Conservation (phyloP, 2,888 invertebrate species). For the Mythimna loreyi region DNA sequence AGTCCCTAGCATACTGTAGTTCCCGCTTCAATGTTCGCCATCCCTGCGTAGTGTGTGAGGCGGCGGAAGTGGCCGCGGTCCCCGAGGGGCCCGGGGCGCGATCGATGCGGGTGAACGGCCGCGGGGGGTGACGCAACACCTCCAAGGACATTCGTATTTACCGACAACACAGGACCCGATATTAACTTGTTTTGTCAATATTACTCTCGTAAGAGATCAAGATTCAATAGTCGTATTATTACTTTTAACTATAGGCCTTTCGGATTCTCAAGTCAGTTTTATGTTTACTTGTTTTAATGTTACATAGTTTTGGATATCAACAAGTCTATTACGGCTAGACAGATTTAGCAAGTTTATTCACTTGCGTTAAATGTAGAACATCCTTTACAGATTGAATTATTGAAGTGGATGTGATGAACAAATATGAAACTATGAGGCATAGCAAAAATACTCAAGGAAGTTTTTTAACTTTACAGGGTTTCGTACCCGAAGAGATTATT, state of each 20-base stretch:
- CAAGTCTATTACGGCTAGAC: neutral
- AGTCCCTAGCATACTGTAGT: too few species aligned
- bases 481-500: neutral
- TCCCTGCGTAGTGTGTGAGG: slow-evolving; percentile 31
- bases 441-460: too few species aligned
- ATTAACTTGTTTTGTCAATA: slow-evolving; percentile 44
- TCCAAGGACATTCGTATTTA: slow-evolving; percentile 69
- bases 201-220: slow-evolving; percentile 9
- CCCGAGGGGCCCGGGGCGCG: slow-evolving; percentile 45
- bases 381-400: too few species aligned
- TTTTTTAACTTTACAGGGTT: neutral
- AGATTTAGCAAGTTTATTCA: too few species aligned
- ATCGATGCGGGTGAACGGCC: slow-evolving; percentile 75
- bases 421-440: too few species aligned
- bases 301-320: neutral
- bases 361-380: too few species aligned
- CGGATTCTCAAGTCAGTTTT: neutral
- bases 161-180: slow-evolving; percentile 52
- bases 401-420: too few species aligned
- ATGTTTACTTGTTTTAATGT: neutral
- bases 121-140: slow-evolving; percentile 57
- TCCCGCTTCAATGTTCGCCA: too few species aligned
- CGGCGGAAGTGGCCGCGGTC: slow-evolving; percentile 51
- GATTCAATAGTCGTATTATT: neutral
- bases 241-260: neutral